Percentiles rank a stretch among this genome's conserved stretches.
These are phyloP conservation scores for Ceratitis capitata DNA, from an alignment of 1,140 invertebrate genomes.

Conservation along the genomic window DNA sequence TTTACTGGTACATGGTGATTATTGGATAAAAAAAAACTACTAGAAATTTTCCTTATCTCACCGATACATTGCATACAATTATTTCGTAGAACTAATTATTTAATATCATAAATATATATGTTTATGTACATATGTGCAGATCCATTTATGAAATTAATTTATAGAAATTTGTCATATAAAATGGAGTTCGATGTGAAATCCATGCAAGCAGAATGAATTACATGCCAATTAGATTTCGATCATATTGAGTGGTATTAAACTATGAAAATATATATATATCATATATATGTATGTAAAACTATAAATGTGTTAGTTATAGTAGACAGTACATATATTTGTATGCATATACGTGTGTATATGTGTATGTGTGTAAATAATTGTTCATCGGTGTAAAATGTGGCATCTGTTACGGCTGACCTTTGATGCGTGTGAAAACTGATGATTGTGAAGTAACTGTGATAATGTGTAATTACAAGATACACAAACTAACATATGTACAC, in stretches of 20 bases:
- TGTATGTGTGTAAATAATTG: background rate
- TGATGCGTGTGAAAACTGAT: constrained; percentile 24
- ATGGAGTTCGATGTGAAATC: background rate
- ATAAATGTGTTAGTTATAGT: background rate
- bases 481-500: background rate
- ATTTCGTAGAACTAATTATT: no score
- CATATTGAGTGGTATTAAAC: background rate
- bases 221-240: constrained; percentile 6
- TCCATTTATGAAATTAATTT: background rate
- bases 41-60: no score
- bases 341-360: background rate
- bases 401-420: constrained; percentile 12
- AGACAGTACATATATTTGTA: background rate
- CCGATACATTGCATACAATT: no score
- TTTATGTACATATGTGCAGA: background rate
- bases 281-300: background rate
- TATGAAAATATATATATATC: background rate
- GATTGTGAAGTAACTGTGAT: constrained; percentile 33
- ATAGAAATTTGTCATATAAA: background rate
- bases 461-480: constrained; percentile 11
- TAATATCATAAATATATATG: background rate
- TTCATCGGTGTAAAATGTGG: constrained; percentile 12
- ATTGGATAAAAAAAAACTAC: no score
- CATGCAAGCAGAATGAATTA: background rate
- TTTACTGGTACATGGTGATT: no score